Evolutionary conservation across 2,113 vertebrate species (phyloP).

Genomic region (Callospermophilus lateralis): DNA sequence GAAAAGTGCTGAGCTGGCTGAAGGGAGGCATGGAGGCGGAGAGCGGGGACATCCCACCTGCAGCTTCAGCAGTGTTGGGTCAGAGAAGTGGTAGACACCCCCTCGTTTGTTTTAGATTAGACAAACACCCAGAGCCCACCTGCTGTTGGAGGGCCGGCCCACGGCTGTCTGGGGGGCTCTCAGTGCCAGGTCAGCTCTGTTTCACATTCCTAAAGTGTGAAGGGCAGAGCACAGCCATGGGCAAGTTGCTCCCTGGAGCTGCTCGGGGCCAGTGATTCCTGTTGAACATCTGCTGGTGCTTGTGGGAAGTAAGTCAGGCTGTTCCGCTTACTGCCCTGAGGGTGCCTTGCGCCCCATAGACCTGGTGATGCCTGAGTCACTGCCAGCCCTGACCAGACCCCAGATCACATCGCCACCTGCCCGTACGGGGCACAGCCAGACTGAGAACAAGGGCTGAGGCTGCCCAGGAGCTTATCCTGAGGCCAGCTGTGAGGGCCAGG

Average conservation of each 20-base stretch:
- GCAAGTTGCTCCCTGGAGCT: constrained; percentile 34
- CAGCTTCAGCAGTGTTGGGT: neutral
- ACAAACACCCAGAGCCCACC: constrained; percentile 14
- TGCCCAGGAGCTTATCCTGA: rapidly evolving
- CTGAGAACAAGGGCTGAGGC: too few species aligned
- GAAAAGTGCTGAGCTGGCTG: constrained; percentile 40
- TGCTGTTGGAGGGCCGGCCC: neutral
- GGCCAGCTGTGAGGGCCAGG: neutral
- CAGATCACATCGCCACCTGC: neutral
- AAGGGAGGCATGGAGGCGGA: neutral
- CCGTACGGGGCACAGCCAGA: rapidly evolving
- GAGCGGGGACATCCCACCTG: neutral
- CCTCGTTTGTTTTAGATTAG: constrained; percentile 48
- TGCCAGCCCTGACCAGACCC: neutral
- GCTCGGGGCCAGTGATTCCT: constrained; percentile 49
- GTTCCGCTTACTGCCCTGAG: constrained; percentile 2
- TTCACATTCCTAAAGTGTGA: constrained; percentile 68
- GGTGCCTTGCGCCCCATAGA: neutral
- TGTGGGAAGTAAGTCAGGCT: constrained; percentile 32
- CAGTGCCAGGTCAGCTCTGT: constrained; percentile 65
- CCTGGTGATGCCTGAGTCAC: neutral
- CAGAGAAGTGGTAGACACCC: constrained; percentile 27
- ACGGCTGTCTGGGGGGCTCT: constrained; percentile 4
- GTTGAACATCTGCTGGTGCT: constrained; percentile 62
- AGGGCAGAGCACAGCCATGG: constrained; percentile 28